A percentile compares a stretch with the other conserved stretches of the same genome.
phyloP scores from a whole-genome alignment of 1,140 invertebrate species.

The Rhopalosiphum maidis region DNA sequence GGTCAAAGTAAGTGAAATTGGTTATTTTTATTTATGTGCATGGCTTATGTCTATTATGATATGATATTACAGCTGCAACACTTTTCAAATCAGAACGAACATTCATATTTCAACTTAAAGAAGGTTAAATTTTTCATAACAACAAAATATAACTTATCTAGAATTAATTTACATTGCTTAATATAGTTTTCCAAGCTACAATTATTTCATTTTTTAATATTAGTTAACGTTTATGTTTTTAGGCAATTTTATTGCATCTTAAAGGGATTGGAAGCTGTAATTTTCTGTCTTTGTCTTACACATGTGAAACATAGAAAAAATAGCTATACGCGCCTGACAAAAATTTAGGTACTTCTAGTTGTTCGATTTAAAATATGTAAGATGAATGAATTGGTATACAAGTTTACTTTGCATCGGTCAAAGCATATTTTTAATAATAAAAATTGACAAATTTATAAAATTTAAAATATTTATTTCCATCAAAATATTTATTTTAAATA shows the following conservation, averaged over 20 bases:
- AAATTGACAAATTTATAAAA: too few species aligned
- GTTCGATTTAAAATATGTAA: too few species aligned
- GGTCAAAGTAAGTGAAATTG: constrained; percentile 76
- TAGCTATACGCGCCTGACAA: too few species aligned
- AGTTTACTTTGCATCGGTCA: too few species aligned
- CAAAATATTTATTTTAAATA: too few species aligned
- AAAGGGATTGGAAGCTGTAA: too few species aligned
- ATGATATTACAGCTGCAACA: constrained; percentile 55
- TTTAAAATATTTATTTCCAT: too few species aligned
- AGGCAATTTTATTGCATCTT: background rate
- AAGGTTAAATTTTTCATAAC: constrained; percentile 31
- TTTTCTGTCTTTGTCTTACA: too few species aligned
- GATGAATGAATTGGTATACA: too few species aligned
- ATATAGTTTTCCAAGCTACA: background rate
- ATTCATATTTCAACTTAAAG: constrained; percentile 49
- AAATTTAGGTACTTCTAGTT: too few species aligned
- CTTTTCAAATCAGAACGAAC: constrained; percentile 58
- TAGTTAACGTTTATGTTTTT: background rate
- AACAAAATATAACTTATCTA: constrained; percentile 24
- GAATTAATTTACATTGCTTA: background rate
- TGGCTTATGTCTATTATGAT: constrained; percentile 31
- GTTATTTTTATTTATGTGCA: constrained; percentile 25
- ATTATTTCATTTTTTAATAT: background rate
- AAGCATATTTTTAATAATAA: too few species aligned
- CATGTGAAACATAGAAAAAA: too few species aligned